These are phyloP conservation scores for Eleutherodactylus coqui DNA, from an alignment of 2,797 vertebrate genomes.

Conservation along the genomic window DNA sequence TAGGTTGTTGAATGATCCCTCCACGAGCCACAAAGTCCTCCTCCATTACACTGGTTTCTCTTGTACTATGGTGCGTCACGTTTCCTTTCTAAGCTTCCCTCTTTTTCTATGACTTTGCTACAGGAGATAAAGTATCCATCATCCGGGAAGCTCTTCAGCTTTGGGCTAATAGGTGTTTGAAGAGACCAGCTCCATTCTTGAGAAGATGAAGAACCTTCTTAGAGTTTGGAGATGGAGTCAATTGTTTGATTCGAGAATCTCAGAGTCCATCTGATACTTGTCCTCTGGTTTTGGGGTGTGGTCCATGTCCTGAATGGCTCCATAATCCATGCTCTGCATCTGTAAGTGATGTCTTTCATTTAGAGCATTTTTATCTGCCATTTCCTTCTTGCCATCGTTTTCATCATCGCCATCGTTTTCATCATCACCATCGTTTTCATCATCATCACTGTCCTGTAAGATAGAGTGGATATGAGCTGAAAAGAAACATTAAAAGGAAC, in stretches of 20 bases:
- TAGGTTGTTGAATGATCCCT: too few relatives aligned
- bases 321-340: slow-evolving; percentile 66
- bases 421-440: slow-evolving; percentile 45
- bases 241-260: neutral
- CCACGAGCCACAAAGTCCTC: too few relatives aligned
- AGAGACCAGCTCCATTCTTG: neutral
- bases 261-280: neutral
- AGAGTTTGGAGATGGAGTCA: neutral
- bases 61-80: too few relatives aligned
- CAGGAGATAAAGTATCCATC: neutral
- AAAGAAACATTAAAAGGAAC: too few relatives aligned
- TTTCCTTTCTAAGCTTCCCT: too few relatives aligned
- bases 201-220: neutral
- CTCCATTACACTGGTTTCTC: too few relatives aligned
- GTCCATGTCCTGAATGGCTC: slow-evolving; percentile 63
- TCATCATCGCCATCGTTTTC: slow-evolving; percentile 22
- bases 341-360: slow-evolving; percentile 68
- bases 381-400: slow-evolving; percentile 22
- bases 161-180: too few relatives aligned
- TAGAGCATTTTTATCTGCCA: neutral
- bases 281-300: neutral
- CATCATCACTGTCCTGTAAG: slow-evolving; percentile 65
- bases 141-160: too few relatives aligned
- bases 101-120: neutral
- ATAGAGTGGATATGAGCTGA: neutral